Base-by-base conservation (phyloP, 2,797 vertebrate genomes). In the Heteromormyrus szaboi region DNA sequence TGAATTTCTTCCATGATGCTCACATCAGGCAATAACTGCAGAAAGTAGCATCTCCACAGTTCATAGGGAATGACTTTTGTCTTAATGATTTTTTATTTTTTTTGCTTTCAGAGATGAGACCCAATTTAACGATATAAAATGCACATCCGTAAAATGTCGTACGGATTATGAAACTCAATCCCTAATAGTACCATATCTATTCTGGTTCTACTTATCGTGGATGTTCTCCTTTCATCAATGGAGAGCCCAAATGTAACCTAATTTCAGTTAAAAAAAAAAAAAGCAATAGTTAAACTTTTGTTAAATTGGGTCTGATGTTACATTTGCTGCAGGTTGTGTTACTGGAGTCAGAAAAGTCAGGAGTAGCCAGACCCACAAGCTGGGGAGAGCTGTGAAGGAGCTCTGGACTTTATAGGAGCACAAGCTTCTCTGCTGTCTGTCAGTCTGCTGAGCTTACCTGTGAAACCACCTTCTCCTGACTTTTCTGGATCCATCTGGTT, bases 1-100 rank as follows among this genome's bases (percentile, higher is more conserved):
- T 88, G 68, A 19, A 84, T 86, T 88, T 87, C 87, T 89, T 90
- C 90, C 68, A 86, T 87, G 86, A 86, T 41, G 56, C 54, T 44
- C 86, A 81, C 59, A 62, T 37, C 68, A 87, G 79, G 89, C 89
- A 87, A 89, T 87, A 87, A 89, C 51, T 87, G 51, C 50, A 89
- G 85, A 87, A 62, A 44, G 89, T 89, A 87, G 89, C 86, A 50
- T 87, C 46, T 83, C 72, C 68, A 14, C 54, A 81, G 68, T 68
- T 87, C 53, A 54, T 87, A 51, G 50, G 22, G 85, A 87, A 83
- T 44, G 48, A 46, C 79, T 87, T 89, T 65, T 41, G 65, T 87
- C 85, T 87, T 89, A 44, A 37, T 44, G 22, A 29, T 9, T 12
- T 8, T 65, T 68, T 68, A 29, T 59, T 19, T 56, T 11, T 89